Evolutionary conservation across 2,113 vertebrate species (phyloP).

Genomic region (Alosa alosa): DNA sequence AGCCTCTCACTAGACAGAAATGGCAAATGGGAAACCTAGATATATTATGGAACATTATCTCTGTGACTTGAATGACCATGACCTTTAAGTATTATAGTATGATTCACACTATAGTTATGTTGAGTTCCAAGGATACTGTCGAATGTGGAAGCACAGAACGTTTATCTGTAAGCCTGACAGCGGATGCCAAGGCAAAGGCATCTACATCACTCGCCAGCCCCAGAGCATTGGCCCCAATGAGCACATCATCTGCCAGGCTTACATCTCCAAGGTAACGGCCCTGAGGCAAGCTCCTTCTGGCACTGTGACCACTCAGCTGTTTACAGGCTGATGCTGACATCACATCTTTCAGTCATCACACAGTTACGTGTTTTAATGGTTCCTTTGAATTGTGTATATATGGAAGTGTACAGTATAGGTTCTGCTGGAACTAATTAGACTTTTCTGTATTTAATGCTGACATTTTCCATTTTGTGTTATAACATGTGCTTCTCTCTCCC

Average conservation of each 20-base stretch:
- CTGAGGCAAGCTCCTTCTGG: conserved; percentile 24
- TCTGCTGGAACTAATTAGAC: background rate
- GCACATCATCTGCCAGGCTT: conserved; percentile 52
- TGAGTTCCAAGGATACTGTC: conserved; percentile 53
- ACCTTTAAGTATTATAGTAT: background rate
- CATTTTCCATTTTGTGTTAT: background rate
- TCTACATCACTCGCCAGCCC: conserved; percentile 55
- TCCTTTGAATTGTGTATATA: background rate
- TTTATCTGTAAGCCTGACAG: conserved; percentile 57
- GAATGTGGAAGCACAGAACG: conserved; percentile 57
- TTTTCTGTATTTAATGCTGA: background rate
- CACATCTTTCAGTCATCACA: background rate
- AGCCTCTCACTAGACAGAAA: no score
- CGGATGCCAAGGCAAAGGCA: conserved; percentile 57
- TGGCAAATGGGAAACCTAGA: background rate
- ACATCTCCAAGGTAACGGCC: conserved; percentile 53
- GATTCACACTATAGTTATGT: conserved; percentile 42
- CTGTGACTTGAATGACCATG: background rate
- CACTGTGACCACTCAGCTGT: background rate
- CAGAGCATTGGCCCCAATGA: conserved; percentile 52
- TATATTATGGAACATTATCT: background rate
- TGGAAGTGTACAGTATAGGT: background rate
- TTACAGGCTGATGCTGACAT: background rate
- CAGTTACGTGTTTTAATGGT: background rate
- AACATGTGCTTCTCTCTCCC: background rate